Evolutionary conservation across 2,113 vertebrate species (phyloP).

Genomic region (Callipepla squamata): DNA sequence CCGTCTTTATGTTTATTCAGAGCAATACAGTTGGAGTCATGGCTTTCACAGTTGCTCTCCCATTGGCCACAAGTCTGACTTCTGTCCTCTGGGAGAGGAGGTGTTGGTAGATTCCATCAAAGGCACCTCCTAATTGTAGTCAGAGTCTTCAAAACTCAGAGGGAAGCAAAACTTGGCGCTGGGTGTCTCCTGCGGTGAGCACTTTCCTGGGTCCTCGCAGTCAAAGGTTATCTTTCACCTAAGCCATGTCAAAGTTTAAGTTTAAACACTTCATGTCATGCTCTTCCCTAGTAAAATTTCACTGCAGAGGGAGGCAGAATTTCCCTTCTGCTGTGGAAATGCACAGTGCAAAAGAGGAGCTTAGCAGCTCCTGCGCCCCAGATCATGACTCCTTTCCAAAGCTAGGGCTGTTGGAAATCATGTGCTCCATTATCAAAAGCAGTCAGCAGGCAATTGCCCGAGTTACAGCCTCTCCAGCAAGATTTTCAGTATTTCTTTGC

Average conservation of each 20-base stretch:
- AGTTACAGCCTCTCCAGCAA: neutral
- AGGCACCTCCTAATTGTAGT: constrained; percentile 59
- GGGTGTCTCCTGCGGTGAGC: neutral
- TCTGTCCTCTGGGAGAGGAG: constrained; percentile 33
- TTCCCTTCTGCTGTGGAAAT: neutral
- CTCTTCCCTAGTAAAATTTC: neutral
- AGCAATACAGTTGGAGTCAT: neutral
- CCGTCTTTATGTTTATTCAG: neutral
- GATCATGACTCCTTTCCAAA: neutral
- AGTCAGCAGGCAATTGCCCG: neutral
- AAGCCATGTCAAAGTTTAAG: constrained; percentile 27
- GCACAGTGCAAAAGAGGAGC: neutral
- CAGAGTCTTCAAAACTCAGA: constrained; percentile 36
- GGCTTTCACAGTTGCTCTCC: constrained; percentile 15
- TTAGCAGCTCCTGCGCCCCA: neutral
- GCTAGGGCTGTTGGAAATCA: neutral
- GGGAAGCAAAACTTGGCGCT: neutral
- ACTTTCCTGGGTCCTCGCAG: constrained; percentile 7
- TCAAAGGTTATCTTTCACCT: constrained; percentile 35
- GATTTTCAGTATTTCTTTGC: neutral
- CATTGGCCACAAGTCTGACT: constrained; percentile 7
- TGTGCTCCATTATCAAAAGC: neutral
- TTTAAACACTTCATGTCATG: neutral
- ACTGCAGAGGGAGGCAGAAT: neutral
- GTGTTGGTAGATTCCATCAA: constrained; percentile 60